Evolutionary conservation across 2,113 vertebrate genomes (phyloP), one percentile per base, ranked within the genome.

Genomic region (Rallus limicola): DNA sequence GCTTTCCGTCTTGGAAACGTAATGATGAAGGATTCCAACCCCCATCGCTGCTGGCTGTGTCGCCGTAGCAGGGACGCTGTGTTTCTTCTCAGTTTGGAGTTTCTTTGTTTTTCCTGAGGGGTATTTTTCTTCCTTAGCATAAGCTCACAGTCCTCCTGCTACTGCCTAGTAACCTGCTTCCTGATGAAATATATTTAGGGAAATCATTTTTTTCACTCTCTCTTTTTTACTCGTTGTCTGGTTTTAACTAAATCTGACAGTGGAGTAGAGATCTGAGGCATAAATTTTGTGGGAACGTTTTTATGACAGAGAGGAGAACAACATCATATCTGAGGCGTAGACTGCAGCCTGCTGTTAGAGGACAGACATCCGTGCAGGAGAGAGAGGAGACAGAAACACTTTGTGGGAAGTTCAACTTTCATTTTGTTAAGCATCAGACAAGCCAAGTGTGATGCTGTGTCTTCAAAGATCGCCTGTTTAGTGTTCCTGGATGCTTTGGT

Each of bases 211-310:
- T 52, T 33, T 13, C 42, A 38, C 40, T 25, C 25, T 59, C 10
- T 56, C 15, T 70, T 70, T 68, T 81, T 44, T 15, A 86, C 46
- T 86, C 8, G 1, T 62, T 50, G n/a, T 81, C 88, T 95, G 88
- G 82, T 92, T 94, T 95, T 94, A 96, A 63, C 80, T 25, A 26
- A 10, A 26, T 77, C 55, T 95, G 94, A 92, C 94, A 96, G 95
- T 76, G 46, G 55, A 88, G 52, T 15, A 2, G 82, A 94, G 94
- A 95, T 95, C 92, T 88, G 82, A 92, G 68, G 86, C 68, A 38
- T 86, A 80, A 28, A 77, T 90, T 92, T 46, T 24, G 31, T 46
- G 67, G 60, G 25, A 77, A 77, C 91, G 94, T 96, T 92, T 42
- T 46, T 46, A 80, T 94, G 86, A 83, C 5, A 1, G n/a, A 83